Evolutionary conservation across 1,140 invertebrate genomes (phyloP).

Genomic region (Drosophila arawakana): DNA sequence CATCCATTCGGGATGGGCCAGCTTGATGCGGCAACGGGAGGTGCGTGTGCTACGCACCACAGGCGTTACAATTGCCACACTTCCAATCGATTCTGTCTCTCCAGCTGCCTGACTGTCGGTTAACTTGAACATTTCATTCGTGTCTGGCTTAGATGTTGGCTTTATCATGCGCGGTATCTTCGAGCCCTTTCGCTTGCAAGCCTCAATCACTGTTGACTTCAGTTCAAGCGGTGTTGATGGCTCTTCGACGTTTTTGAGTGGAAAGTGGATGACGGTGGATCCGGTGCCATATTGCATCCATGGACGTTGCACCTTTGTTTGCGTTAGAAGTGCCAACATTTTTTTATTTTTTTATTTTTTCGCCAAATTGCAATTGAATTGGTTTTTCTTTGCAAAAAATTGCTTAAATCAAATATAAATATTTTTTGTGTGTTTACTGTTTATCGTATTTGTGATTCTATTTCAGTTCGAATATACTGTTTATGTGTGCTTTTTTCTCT

Average conservation of each 20-base stretch:
- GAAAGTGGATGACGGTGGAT: not conserved
- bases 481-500: constrained; percentile 1
- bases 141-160: not conserved
- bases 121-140: not conserved
- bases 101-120: not conserved
- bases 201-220: not conserved
- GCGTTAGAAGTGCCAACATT: constrained; percentile 33
- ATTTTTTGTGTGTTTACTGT: constrained; percentile 13
- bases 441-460: constrained; percentile 17
- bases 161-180: constrained; percentile 21
- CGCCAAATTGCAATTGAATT: not conserved
- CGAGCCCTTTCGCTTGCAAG: not conserved
- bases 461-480: constrained; percentile 5
- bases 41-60: constrained; percentile 36
- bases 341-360: not conserved
- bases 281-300: constrained; percentile 10
- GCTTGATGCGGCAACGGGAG: constrained; percentile 38
- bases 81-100: not conserved
- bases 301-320: constrained; percentile 13
- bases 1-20: constrained; percentile 31
- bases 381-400: not conserved
- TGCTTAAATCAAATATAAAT: not conserved
- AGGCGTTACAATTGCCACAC: not conserved
- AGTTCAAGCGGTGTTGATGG: not conserved
- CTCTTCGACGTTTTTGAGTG: not conserved